Evolutionary conservation across 2,113 vertebrate species (phyloP).

Genomic region (Columba livia): DNA sequence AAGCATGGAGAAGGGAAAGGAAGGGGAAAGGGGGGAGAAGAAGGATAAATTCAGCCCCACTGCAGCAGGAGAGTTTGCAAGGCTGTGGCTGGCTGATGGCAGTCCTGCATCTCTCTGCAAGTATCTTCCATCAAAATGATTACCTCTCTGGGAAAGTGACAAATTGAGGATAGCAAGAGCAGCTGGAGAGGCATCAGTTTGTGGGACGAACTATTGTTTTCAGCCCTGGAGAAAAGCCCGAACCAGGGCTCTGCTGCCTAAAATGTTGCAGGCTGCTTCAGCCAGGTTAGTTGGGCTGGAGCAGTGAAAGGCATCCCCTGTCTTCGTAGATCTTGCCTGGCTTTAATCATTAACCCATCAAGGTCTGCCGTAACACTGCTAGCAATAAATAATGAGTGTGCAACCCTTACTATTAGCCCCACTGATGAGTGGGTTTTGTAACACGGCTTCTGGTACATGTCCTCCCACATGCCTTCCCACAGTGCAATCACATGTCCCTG

Average conservation of each 20-base stretch:
- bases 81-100: neutral
- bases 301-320: neutral
- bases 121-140: neutral
- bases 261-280: neutral
- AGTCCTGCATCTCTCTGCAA: neutral
- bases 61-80: neutral
- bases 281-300: neutral
- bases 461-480: constrained; percentile 29
- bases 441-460: neutral
- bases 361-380: neutral
- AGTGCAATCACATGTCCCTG: fast-evolving
- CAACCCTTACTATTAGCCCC: constrained; percentile 30
- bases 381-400: neutral
- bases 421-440: constrained; percentile 32
- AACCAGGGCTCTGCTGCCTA: neutral
- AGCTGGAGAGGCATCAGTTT: neutral
- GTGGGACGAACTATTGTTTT: neutral
- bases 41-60: neutral
- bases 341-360: neutral
- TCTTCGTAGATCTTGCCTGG: neutral
- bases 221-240: neutral
- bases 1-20: constrained; percentile 34
- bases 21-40: neutral
- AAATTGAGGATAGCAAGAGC: neutral
- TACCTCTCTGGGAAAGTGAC: neutral